Evolutionary conservation across 2,888 invertebrate genomes (phyloP), one percentile per base, ranked within the genome.

Genomic region (Amblyjoppa fuscipennis): DNA sequence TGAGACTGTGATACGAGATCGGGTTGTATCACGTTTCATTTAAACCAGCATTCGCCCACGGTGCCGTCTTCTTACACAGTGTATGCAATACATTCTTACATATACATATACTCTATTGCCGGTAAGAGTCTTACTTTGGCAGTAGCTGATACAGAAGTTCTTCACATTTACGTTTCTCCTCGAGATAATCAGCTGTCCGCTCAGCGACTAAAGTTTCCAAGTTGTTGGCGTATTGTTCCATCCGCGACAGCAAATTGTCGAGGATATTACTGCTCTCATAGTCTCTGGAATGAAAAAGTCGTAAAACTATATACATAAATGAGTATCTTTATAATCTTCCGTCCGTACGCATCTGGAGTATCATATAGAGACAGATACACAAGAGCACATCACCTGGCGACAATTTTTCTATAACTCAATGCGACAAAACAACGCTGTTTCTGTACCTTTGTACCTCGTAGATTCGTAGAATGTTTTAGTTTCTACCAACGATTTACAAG

Each of bases 221-320:
- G 94, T 99, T 99, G 95, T 99, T 99, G 51, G 99, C 99, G 93
- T 99, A 99, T 94, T 99, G 98, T 94, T 99, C 99, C 99, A 99
- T 99, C 89, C 99, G 98, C 80, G 98, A 98, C 73, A 98, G 95
- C 85, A 99, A 96, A 95, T 99, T 99, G 95, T 99, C 99, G 91
- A 98, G 95, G 88, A 99, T 98, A 94, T 99, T 99, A 88, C 98
- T 98, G 93, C 98, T 98, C 94, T 98, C 98, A 94, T 98, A 97
- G 92, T 97, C 97, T 94, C 98, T 98, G 95, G 83, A 92, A 92
- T 68, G 66, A 66, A 77, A 66, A 77, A 38, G 51, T 4, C 6
- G 5, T 56, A 13, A 25, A 59, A 66, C 61, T 20, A 49, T 53
- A 41, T 66, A 45, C 1, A 70, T 11, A 70, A 56, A 45, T 6